These are phyloP conservation scores for Larimichthys polyactis DNA, from an alignment of 2,113 vertebrate species.

Conservation along the genomic window DNA sequence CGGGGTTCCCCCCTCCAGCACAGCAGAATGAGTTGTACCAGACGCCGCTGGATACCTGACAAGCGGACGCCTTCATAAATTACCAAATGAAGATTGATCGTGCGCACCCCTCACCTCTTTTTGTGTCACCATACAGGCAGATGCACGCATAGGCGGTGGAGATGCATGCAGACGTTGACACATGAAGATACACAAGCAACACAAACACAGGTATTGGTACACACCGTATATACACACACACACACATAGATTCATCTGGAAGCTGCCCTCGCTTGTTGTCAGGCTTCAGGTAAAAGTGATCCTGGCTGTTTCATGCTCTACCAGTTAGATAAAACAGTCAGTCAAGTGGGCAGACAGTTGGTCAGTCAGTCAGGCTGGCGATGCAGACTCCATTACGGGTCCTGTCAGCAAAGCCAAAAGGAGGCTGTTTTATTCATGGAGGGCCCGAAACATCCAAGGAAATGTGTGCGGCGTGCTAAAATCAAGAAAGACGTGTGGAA, in stretches of 20 bases:
- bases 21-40: slow-evolving; percentile 83
- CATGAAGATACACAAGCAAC: slow-evolving; percentile 22
- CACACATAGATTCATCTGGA: slow-evolving; percentile 34
- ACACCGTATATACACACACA: neutral
- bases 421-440: slow-evolving; percentile 66
- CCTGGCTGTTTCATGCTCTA: slow-evolving; percentile 48
- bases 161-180: slow-evolving; percentile 32
- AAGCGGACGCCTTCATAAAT: slow-evolving; percentile 83
- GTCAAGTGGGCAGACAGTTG: slow-evolving; percentile 56
- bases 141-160: slow-evolving; percentile 3
- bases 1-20: slow-evolving; percentile 77
- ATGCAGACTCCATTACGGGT: slow-evolving; percentile 72
- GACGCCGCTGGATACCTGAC: slow-evolving; percentile 84
- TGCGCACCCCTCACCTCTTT: slow-evolving; percentile 65
- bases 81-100: slow-evolving; percentile 87
- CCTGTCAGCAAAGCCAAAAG: slow-evolving; percentile 60
- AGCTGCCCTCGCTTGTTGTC: slow-evolving; percentile 53
- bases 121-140: slow-evolving; percentile 58
- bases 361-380: slow-evolving; percentile 61
- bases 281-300: slow-evolving; percentile 47
- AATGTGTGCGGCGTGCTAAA: neutral
- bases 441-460: slow-evolving; percentile 33
- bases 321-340: slow-evolving; percentile 65
- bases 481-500: slow-evolving; percentile 15
- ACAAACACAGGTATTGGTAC: slow-evolving; percentile 36